phyloP scores from a whole-genome alignment of 2,888 invertebrate genomes.

The Incurvaria masculella region DNA sequence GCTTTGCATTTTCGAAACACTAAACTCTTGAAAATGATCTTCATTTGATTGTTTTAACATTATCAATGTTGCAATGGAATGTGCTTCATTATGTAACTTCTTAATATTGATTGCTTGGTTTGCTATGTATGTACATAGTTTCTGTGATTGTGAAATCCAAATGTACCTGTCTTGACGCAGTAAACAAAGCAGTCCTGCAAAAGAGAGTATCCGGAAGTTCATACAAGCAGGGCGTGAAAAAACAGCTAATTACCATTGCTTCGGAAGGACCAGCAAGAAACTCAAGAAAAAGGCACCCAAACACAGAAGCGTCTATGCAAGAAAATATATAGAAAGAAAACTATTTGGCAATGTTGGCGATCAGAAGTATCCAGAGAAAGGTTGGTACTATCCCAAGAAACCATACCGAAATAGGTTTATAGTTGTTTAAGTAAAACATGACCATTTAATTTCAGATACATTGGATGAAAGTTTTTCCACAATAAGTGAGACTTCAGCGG shows the following conservation, averaged over 20 bases:
- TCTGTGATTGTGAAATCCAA: not conserved
- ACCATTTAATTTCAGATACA: conserved; percentile 30
- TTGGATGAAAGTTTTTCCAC: conserved; percentile 39
- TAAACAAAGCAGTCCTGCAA: conserved; percentile 47
- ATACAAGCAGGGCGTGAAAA: conserved; percentile 46
- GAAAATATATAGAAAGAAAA: conserved; percentile 18
- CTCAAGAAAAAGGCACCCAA: conserved; percentile 35
- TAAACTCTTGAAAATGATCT: no score
- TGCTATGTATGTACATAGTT: not conserved
- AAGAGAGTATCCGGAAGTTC: conserved; percentile 44
- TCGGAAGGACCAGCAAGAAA: conserved; percentile 48
- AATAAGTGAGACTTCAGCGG: conserved; percentile 51
- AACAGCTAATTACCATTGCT: conserved; percentile 63
- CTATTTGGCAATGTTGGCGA: not conserved
- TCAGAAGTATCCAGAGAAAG: not conserved
- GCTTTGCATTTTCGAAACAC: no score
- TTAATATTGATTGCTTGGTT: not conserved
- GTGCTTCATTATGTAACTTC: not conserved
- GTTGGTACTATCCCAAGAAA: not conserved
- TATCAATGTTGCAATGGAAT: conserved; percentile 31
- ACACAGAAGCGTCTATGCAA: conserved; percentile 33
- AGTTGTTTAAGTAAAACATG: not conserved
- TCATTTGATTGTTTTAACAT: no score
- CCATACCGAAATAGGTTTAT: not conserved
- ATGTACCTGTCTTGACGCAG: conserved; percentile 22